These are phyloP conservation scores for Cygnus atratus DNA, from an alignment of 2,113 vertebrate species.

Conservation along the genomic window DNA sequence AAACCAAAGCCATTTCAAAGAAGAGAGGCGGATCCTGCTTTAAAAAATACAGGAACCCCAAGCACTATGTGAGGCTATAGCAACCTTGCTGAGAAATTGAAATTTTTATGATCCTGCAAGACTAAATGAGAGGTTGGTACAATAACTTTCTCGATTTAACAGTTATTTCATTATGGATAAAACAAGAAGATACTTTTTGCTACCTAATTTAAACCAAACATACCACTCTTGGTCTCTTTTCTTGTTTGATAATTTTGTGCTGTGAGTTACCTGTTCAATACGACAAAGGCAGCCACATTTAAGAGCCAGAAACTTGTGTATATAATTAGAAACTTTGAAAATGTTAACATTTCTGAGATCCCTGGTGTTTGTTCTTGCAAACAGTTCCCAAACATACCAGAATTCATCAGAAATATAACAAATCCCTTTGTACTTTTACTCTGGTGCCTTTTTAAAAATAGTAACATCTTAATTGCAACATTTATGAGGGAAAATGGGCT, in stretches of 20 bases:
- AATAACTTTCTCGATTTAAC: background rate
- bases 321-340: background rate
- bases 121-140: background rate
- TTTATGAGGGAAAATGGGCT: background rate
- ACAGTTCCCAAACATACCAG: conserved; percentile 5
- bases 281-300: background rate
- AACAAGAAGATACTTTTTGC: background rate
- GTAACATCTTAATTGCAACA: background rate
- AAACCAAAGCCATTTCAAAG: conserved; percentile 15
- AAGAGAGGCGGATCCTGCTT: background rate
- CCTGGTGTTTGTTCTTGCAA: background rate
- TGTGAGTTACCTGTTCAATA: background rate
- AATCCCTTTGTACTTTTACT: background rate
- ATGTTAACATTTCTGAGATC: conserved; percentile 21
- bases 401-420: conserved; percentile 3
- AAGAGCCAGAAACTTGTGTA: background rate
- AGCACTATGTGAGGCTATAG: background rate
- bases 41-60: background rate
- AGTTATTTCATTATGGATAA: background rate
- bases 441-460: conserved; percentile 45
- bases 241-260: background rate
- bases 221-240: background rate
- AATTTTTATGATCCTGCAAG: background rate
- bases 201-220: background rate
- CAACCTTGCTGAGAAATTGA: background rate